Conservation (phyloP, 1,140 invertebrate genomes). For the Leptinotarsa texana region DNA sequence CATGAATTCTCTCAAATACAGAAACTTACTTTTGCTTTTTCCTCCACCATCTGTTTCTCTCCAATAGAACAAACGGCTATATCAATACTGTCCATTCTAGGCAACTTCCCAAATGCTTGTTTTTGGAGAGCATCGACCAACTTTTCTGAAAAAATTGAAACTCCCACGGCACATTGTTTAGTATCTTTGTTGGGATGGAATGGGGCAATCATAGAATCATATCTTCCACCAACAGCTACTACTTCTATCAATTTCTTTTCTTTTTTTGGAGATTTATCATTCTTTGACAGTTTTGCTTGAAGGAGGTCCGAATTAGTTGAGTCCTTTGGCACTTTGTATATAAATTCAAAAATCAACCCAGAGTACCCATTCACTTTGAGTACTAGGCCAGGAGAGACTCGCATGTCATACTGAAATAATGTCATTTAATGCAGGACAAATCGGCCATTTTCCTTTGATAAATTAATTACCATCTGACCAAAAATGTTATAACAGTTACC, state of each 20-base stretch:
- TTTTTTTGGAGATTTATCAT: slow-evolving; percentile 54
- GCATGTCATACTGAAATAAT: slow-evolving; percentile 62
- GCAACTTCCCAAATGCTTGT: slow-evolving; percentile 54
- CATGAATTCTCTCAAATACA: neutral
- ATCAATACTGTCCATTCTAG: slow-evolving; percentile 59
- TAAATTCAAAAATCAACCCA: slow-evolving; percentile 74
- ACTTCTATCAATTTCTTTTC: slow-evolving; percentile 57
- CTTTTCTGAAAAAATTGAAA: slow-evolving; percentile 76
- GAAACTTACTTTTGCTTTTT: slow-evolving; percentile 63
- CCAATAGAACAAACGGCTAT: slow-evolving; percentile 70
- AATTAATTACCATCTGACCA: no score
- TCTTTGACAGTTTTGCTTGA: slow-evolving; percentile 58
- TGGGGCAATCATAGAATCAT: slow-evolving; percentile 57
- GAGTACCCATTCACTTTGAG: slow-evolving; percentile 70
- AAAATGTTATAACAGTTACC: no score
- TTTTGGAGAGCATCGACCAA: slow-evolving; percentile 63
- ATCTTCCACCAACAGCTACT: slow-evolving; percentile 58
- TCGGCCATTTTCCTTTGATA: no score
- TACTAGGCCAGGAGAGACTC: slow-evolving; percentile 66
- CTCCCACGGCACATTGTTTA: slow-evolving; percentile 68
- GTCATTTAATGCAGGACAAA: no score
- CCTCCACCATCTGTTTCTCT: slow-evolving; percentile 61
- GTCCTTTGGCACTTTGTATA: slow-evolving; percentile 60
- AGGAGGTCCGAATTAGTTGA: no score
- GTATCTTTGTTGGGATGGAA: slow-evolving; percentile 55